Percentiles rank a stretch among this genome's conserved stretches.
Evolutionary conservation across 2,113 vertebrate species (phyloP).

Genomic region (Alethe diademata): DNA sequence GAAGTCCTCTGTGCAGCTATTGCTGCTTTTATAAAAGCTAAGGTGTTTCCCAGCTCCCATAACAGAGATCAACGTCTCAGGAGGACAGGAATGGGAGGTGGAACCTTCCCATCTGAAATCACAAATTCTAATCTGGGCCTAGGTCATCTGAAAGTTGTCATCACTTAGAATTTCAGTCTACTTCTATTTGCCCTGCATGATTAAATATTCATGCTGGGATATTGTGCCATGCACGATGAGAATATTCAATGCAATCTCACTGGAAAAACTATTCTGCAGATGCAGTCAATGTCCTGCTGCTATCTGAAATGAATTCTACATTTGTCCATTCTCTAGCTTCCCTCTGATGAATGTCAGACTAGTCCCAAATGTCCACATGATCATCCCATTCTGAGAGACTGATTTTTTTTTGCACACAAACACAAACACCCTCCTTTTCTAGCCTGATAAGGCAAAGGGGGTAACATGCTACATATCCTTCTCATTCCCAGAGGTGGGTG

Average conservation of each 20-base stretch:
- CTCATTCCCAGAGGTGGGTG: background rate
- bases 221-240: background rate
- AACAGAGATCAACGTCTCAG: fast-evolving
- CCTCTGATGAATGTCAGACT: background rate
- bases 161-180: constrained; percentile 37
- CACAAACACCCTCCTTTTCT: background rate
- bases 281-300: background rate
- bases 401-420: background rate
- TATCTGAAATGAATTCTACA: constrained; percentile 14
- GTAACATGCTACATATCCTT: background rate
- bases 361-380: background rate
- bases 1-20: background rate
- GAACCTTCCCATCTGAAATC: background rate
- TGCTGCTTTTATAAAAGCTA: background rate
- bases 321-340: background rate
- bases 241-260: constrained; percentile 28
- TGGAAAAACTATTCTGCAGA: constrained; percentile 14
- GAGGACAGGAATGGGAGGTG: background rate
- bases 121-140: constrained; percentile 8
- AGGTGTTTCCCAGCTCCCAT: background rate
- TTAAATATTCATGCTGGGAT: constrained; percentile 48
- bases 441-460: background rate
- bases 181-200: constrained; percentile 41
- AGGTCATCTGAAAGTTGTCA: constrained; percentile 33
- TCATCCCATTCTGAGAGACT: background rate